These are phyloP conservation scores for Parapristionchus giblindavisi DNA, from an alignment of 2,888 invertebrate genomes.

Conservation along the genomic window DNA sequence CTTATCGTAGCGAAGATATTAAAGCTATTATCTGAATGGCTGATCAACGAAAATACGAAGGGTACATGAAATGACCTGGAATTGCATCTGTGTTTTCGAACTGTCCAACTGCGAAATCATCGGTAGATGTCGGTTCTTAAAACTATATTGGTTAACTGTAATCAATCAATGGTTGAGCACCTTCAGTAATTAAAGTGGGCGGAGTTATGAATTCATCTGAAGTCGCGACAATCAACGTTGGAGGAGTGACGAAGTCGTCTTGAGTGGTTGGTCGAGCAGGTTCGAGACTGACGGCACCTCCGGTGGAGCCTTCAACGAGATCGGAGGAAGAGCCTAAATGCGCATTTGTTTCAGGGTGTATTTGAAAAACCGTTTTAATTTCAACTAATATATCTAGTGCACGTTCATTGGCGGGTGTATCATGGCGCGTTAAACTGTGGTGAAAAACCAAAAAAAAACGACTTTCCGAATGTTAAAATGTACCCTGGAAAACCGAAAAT, in stretches of 20 bases:
- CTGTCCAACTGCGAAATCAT: background rate
- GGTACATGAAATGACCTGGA: background rate
- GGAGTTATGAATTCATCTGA: no score
- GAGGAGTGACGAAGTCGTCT: background rate
- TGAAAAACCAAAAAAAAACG: no score
- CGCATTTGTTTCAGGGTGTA: no score
- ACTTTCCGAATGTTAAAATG: no score
- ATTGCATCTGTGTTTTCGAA: conserved; percentile 18
- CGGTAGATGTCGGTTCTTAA: background rate
- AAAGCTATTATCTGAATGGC: background rate
- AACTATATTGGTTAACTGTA: background rate
- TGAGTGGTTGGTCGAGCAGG: no score
- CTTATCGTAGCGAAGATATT: conserved; percentile 18
- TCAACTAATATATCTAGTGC: no score
- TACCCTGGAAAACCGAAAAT: no score
- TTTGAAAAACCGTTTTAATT: background rate
- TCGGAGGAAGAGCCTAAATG: background rate
- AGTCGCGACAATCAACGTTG: no score
- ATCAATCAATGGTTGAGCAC: background rate
- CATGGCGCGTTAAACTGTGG: no score
- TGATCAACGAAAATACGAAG: background rate
- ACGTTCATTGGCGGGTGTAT: no score
- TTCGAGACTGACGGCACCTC: background rate
- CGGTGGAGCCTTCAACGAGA: background rate
- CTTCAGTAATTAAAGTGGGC: conserved; percentile 2